Evolutionary conservation across 2,888 invertebrate genomes (phyloP).

Genomic region (Argyra leucocephala): DNA sequence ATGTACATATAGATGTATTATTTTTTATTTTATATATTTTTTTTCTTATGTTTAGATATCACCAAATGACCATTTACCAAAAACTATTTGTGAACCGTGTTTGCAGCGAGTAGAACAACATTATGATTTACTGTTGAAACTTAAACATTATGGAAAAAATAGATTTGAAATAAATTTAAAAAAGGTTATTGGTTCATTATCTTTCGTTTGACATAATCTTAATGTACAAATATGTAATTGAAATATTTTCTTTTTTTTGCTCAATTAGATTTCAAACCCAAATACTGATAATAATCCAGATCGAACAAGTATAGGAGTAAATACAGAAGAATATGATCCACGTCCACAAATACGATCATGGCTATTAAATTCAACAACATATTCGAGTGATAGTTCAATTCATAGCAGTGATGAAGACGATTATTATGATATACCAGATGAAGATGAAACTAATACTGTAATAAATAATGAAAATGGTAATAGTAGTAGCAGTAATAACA

Average conservation of each 20-base stretch:
- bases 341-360: not conserved
- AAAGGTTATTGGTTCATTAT: not conserved
- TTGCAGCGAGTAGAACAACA: conserved; percentile 53
- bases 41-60: conserved; percentile 46
- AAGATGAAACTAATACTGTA: not conserved
- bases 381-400: not conserved
- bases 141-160: conserved; percentile 20
- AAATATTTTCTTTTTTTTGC: not conserved
- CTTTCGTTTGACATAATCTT: too few species aligned
- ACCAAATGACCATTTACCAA: conserved; percentile 57
- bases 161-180: conserved; percentile 1
- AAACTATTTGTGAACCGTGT: conserved; percentile 57
- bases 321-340: conserved; percentile 7
- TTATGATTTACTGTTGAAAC: conserved; percentile 37
- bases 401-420: not conserved
- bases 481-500: not conserved
- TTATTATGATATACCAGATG: not conserved
- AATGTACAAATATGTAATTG: too few species aligned
- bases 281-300: conserved; percentile 1
- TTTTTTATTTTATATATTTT: conserved; percentile 24
- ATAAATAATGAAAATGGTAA: not conserved
- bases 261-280: not conserved
- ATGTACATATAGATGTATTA: not conserved
- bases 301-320: conserved; percentile 8
- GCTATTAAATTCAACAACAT: not conserved